Evolutionary conservation across 2,888 invertebrate species (phyloP), one percentile per base, ranked within the genome.

Genomic region (Andrena bicolor): DNA sequence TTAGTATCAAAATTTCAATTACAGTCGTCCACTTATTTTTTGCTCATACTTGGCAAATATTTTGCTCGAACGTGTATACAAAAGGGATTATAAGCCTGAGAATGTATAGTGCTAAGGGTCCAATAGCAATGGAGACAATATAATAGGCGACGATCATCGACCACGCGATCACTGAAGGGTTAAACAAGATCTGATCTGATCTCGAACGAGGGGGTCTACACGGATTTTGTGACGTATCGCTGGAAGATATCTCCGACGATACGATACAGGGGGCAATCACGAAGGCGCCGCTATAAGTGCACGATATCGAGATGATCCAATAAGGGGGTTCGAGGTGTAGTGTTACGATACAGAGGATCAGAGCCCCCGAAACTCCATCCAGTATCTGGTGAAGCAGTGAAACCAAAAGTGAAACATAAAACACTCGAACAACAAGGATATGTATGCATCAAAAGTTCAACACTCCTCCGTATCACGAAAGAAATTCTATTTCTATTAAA

Each of bases 271-370:
- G 41, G 41, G 13, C 30, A 13, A 35, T 61, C 16, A 10, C 2
- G 20, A 16, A 28, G 56, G 2, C 26, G 10, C 32, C 6, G n/a
- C 58, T 60, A 60, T 48, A 23, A 26, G 41, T 48, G 16, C 23
- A 41, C 48, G 13, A 35, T 69, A 70, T 63, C 28, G 35, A 60
- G 58, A 66, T 71, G 65, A 66, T 66, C 32, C 26, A 51, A 64
- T 30, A 51, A 71, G 51, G 65, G 79, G 65, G 41, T 58, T 56
- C n/a, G 8, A 61, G 28, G 71, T 80, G 32, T 77, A 80, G 28
- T n/a, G 65, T 77, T 80, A 71, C 65, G 51, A 78, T 51, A 28
- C 63, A 32, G 13, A n/a, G 53, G 20, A 66, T 61, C 80, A 61
- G 53, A 23, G 7, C 16, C 35, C 58, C 28, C 56, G 20, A 35